Conservation (phyloP, 2,888 invertebrate genomes). For the Eupelmus urozonus region DNA sequence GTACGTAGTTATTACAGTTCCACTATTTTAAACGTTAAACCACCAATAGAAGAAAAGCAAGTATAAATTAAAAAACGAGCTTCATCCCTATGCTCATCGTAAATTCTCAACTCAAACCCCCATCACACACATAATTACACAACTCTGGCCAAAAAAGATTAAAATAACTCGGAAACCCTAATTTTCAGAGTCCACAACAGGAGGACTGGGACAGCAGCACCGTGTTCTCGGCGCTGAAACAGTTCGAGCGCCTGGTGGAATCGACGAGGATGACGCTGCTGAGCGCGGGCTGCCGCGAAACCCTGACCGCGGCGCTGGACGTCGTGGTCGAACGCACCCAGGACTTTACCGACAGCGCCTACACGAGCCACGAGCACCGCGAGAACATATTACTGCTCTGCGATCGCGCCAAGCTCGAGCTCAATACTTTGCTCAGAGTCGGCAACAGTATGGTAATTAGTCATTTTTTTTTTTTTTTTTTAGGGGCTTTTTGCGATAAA, state of each 20-base stretch:
- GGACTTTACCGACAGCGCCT: constrained; percentile 99
- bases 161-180: too few relatives aligned
- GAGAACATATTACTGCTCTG: constrained; percentile 94
- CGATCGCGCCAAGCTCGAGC: constrained; percentile 93
- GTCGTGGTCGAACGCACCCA: constrained; percentile 95
- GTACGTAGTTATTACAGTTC: too few relatives aligned
- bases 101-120: too few relatives aligned
- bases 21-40: too few relatives aligned
- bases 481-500: too few relatives aligned
- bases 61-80: too few relatives aligned
- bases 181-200: constrained; percentile 76
- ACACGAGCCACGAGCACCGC: constrained; percentile 97
- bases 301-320: constrained; percentile 91
- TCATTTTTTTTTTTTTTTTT: not conserved
- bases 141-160: too few relatives aligned
- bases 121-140: too few relatives aligned
- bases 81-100: too few relatives aligned
- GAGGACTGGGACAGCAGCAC: constrained; percentile 85
- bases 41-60: too few relatives aligned
- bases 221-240: constrained; percentile 89
- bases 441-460: constrained; percentile 88
- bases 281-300: constrained; percentile 84
- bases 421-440: constrained; percentile 92
- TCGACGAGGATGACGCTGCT: constrained; percentile 90
- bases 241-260: constrained; percentile 91